Evolutionary conservation across 2,113 vertebrate species (phyloP), one percentile per base, ranked within the genome.

Genomic region (Hymenochirus boettgeri): DNA sequence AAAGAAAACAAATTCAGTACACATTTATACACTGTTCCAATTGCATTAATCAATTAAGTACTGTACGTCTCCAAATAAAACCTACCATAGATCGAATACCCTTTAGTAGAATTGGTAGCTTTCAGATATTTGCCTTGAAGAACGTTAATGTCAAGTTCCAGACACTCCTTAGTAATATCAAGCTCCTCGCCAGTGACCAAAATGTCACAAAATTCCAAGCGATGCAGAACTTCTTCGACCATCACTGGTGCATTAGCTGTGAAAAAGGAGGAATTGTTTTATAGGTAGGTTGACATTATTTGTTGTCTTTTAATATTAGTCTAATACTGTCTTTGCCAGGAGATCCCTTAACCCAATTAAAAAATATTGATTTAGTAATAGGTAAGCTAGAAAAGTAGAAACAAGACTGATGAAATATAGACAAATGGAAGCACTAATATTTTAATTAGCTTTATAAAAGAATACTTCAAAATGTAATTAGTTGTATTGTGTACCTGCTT

Each of bases 141-240:
- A 24, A 76, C 74, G 0, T 70, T 78, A 27, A 54, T 83, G 50
- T 89, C 87, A 45, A 99, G 80, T 64, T 94, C 91, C 52, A 99
- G 81, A 76, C 89, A 94, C 51, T 99, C 96, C 54, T 86, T 82
- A 17, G 85, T 85, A 1, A 88, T 84, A 59, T 82, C 82, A 57
- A 99, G 75, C 79, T 97, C 93, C 67, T 92, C 80, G 1, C 92
- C 96, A 70, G 91, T 78, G 2, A 98, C 90, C 83, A 97, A 79
- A 74, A 99, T 72, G 62, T 98, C 96, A 81, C 96, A 99, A 81
- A 96, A 97, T 80, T 98, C 95, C 80, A 99, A 78, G 77, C 92
- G 94, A 79, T 98, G 94, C 33, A 94, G 87, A 73, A 92, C 92
- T 82, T 98, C 92, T 72, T 98, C 90, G 73, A 92, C 74, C 25